Evolutionary conservation across 35 echinoderm and acorn worm species (phyloP).

Genomic region (Apostichopus japonicus): DNA sequence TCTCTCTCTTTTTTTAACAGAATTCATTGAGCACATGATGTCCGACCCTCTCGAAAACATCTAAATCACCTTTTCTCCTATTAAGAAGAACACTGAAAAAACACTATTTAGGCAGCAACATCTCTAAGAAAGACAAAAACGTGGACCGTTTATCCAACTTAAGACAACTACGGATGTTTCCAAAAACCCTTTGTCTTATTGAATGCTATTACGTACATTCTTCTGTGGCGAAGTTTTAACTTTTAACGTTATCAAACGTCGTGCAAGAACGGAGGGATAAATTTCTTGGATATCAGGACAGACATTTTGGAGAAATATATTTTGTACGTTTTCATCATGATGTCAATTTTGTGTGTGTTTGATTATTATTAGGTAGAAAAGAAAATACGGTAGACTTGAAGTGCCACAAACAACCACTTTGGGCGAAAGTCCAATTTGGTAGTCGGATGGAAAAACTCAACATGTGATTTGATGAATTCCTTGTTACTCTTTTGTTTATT

Average conservation of each 20-base stretch:
- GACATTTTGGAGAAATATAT: background rate
- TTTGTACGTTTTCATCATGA: background rate
- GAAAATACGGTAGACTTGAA: background rate
- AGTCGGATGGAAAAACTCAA: too few relatives aligned
- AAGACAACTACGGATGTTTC: background rate
- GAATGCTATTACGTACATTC: background rate
- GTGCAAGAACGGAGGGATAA: background rate
- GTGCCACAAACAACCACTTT: background rate
- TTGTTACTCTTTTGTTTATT: too few relatives aligned
- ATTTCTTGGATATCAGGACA: background rate
- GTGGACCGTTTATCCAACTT: background rate
- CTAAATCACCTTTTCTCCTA: background rate
- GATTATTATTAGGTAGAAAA: too few relatives aligned
- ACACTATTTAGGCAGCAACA: background rate
- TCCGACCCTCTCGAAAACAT: constrained; percentile 7
- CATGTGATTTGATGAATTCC: too few relatives aligned
- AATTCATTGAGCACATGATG: constrained; percentile 27
- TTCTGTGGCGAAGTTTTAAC: background rate
- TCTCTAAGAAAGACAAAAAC: background rate
- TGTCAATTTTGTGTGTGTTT: too few relatives aligned
- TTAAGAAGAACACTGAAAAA: background rate
- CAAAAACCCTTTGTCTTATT: background rate
- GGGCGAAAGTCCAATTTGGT: too few relatives aligned
- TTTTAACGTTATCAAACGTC: background rate
- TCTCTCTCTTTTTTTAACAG: background rate